Base-by-base conservation (phyloP, 2,113 vertebrate genomes). In the Crotophaga sulcirostris region DNA sequence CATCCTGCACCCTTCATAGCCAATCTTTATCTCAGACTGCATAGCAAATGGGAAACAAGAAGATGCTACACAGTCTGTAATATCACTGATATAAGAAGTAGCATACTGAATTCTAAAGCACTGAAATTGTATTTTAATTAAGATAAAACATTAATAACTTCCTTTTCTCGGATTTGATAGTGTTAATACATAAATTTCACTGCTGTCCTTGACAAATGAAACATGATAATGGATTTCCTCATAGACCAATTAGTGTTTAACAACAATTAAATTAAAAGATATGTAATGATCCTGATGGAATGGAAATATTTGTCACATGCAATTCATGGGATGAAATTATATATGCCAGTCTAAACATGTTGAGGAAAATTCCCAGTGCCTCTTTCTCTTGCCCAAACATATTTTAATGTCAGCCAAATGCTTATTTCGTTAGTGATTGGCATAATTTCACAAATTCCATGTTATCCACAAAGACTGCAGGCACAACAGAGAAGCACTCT, bases 221-320 rank as follows among this genome's bases (percentile, higher is more conserved):
- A 80, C 83, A 72, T 66, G 56, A 89, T 89, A 94, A 94, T 87
- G 21, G 49, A 89, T 94, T 89, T 95, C 69, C 80, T 93, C 3
- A 2, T 84, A 78, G 83, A 72, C 29, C 26, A 87, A 93, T 94
- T 96, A 95, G 54, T 34, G 85, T 96, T 97, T 96, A 92, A 67
- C 62, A 97, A 93, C 79, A 96, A 89, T 94, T 92, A 95, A 83
- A 69, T 90, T 69, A 92, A 91, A 88, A 93, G 45, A 87, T 83
- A 85, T 70, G 28, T 59, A 90, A 83, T 63, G 67, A 74, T 84
- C 76, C 67, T 87, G 56, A 89, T 78, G 60, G 54, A 93, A 76
- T 36, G 18, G 83, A 93, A 89, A 47, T 80, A 84, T 68, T 87
- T 92, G 31, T 87, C 67, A 68, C 11, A 54, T 38, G 17, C 31